Percentiles rank a stretch among this genome's conserved stretches.
Evolutionary conservation across 1,140 invertebrate genomes (phyloP).

Genomic region (Drosophila kikkawai): DNA sequence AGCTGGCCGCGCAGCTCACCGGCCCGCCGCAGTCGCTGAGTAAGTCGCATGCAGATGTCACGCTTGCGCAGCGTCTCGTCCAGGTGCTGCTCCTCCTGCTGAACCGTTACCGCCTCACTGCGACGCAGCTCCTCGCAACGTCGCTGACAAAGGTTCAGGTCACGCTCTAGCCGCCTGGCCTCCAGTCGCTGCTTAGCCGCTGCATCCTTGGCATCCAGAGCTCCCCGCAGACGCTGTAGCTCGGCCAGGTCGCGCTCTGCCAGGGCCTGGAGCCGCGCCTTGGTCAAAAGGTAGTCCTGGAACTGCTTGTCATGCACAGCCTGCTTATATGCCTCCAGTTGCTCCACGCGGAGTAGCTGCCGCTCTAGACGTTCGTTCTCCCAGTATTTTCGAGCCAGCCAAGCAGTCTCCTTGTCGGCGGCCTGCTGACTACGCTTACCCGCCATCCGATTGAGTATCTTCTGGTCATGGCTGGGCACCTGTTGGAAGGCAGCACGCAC

Average conservation of each 20-base stretch:
- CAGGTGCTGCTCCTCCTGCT: slow-evolving; percentile 77
- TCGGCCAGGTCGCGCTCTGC: slow-evolving; percentile 72
- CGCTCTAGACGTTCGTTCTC: slow-evolving; percentile 81
- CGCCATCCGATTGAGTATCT: slow-evolving; percentile 83
- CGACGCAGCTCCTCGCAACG: slow-evolving; percentile 72
- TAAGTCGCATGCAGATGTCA: slow-evolving; percentile 70
- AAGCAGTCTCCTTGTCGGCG: slow-evolving; percentile 78
- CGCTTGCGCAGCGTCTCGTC: slow-evolving; percentile 71
- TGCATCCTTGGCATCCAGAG: slow-evolving; percentile 71
- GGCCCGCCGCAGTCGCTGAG: slow-evolving; percentile 70
- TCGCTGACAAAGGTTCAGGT: slow-evolving; percentile 62
- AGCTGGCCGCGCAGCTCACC: slow-evolving; percentile 68
- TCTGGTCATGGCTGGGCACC: slow-evolving; percentile 78
- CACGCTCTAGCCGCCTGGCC: slow-evolving; percentile 64
- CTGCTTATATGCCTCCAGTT: slow-evolving; percentile 79
- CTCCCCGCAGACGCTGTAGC: slow-evolving; percentile 62
- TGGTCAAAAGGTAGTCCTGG: slow-evolving; percentile 76
- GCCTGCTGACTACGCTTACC: slow-evolving; percentile 74
- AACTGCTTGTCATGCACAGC: slow-evolving; percentile 81
- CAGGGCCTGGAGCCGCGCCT: slow-evolving; percentile 70
- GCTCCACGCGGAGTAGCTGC: slow-evolving; percentile 73
- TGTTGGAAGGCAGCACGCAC: slow-evolving; percentile 69
- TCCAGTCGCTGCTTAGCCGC: slow-evolving; percentile 65
- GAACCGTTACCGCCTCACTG: slow-evolving; percentile 68
- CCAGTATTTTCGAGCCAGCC: slow-evolving; percentile 82